Percentiles rank a stretch among this genome's conserved stretches.
These are phyloP conservation scores for Pyxicephalus adspersus DNA, from an alignment of 2,113 vertebrate species.

Conservation along the genomic window DNA sequence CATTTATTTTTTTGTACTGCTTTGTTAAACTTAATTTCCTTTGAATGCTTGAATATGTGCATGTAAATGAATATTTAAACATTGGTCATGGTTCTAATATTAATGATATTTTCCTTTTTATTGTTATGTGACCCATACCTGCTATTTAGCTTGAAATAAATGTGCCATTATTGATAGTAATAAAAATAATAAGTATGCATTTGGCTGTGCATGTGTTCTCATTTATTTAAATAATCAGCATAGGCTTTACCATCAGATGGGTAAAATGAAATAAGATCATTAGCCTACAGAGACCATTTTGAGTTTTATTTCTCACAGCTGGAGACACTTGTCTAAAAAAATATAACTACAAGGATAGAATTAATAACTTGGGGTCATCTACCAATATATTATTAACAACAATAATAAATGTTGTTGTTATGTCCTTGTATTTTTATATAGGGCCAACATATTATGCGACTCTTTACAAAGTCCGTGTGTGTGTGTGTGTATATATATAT, in stretches of 20 bases:
- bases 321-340: conserved; percentile 15
- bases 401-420: no score
- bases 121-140: conserved; percentile 1
- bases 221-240: conserved; percentile 29
- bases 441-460: no score
- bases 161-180: neutral
- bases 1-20: conserved; percentile 16
- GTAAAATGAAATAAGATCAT: conserved; percentile 11
- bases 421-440: no score
- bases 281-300: conserved; percentile 5
- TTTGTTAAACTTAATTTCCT: conserved; percentile 18
- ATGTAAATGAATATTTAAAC: neutral
- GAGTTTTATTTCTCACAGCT: conserved; percentile 24
- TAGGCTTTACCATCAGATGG: conserved; percentile 2
- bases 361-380: no score
- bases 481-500: no score
- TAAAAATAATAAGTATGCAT: neutral
- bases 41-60: neutral
- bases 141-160: neutral
- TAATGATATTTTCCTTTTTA: neutral
- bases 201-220: conserved; percentile 8
- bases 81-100: conserved; percentile 8
- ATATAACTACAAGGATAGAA: neutral
- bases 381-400: no score
- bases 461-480: no score